Evolutionary conservation across 2,888 invertebrate genomes (phyloP), one percentile per base, ranked within the genome.

Genomic region (Archaeoteleia sp.): DNA sequence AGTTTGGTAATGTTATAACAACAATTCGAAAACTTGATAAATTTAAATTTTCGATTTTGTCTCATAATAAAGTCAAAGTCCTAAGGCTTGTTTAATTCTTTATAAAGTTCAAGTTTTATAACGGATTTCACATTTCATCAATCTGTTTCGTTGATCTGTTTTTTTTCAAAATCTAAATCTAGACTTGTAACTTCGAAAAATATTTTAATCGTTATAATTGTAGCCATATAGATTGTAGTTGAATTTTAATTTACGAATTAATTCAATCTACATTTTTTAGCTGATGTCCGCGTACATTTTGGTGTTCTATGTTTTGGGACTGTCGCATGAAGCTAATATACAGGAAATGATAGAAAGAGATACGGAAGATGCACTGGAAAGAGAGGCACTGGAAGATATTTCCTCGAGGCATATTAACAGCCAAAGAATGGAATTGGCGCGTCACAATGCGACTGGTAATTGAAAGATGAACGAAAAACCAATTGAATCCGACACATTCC

Each of bases 301-400:
- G 73, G 81, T 83, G 32, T 79, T 85, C 60, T 77, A 83, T 66
- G 75, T 85, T 1, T 74, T 87, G 46, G 86, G 85, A 9, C 71
- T 86, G 40, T 80, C 82, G 1, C 86, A 87, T 57, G 86, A 84
- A 1, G 84, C 85, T 66, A 84, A 84, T 20, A 86, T 87, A 63
- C 83, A 85, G 37, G 81, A 85, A 42, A 81, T 86, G 82, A 82
- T 87, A 15, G 85, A 82, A 17, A 82, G 85, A 30, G 86, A 87
- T 48, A 86, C 86, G 2, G 85, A 85, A 66, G 86, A 87, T 58
- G 84, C 83, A 13, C 75, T 85, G 34, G 85, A 85, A 51, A 78
- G 85, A 30, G 86, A 85, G 66, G 83, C 82, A 12, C 61, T 85
- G 40, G 82, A 83, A 54, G 84, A 85, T 49, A 81, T 80, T 55